phyloP scores from a whole-genome alignment of 2,888 invertebrate species.

The Cheilosia scutellata region DNA sequence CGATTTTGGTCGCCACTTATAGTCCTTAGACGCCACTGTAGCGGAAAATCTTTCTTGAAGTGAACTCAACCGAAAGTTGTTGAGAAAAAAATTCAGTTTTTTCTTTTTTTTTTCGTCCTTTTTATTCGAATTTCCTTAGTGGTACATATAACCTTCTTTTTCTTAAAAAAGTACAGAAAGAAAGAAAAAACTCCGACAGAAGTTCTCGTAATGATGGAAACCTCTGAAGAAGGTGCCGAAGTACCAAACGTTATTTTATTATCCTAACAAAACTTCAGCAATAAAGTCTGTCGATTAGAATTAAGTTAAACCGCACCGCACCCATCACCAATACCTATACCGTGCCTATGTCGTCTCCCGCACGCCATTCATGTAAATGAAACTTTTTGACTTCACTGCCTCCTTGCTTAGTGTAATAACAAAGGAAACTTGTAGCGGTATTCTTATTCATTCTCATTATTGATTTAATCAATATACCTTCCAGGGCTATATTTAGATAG shows the following conservation, averaged over 20 bases:
- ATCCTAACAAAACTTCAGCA: conserved; percentile 72
- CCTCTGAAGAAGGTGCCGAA: conserved; percentile 69
- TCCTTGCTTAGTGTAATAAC: conserved; percentile 34
- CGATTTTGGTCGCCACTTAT: conserved; percentile 37
- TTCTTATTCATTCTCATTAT: conserved; percentile 61
- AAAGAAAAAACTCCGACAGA: background rate
- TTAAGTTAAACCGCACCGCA: conserved; percentile 62
- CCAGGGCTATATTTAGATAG: background rate
- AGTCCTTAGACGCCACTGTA: conserved; percentile 16
- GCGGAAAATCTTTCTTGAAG: conserved; percentile 48
- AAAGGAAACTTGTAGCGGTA: conserved; percentile 58
- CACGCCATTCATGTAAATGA: background rate
- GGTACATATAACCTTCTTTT: conserved; percentile 33
- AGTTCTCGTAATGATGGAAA: conserved; percentile 62
- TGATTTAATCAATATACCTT: conserved; percentile 63
- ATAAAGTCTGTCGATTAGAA: conserved; percentile 73
- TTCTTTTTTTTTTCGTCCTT: too few species aligned
- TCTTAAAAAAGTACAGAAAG: background rate
- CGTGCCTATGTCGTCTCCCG: background rate
- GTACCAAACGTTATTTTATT: conserved; percentile 73
- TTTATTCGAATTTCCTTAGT: conserved; percentile 10
- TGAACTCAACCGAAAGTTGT: conserved; percentile 64
- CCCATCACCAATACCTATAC: background rate
- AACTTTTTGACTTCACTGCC: conserved; percentile 57
- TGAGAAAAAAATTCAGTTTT: conserved; percentile 5